Base-by-base conservation (phyloP, 2,113 vertebrate species). In the Toxotes chatareus region DNA sequence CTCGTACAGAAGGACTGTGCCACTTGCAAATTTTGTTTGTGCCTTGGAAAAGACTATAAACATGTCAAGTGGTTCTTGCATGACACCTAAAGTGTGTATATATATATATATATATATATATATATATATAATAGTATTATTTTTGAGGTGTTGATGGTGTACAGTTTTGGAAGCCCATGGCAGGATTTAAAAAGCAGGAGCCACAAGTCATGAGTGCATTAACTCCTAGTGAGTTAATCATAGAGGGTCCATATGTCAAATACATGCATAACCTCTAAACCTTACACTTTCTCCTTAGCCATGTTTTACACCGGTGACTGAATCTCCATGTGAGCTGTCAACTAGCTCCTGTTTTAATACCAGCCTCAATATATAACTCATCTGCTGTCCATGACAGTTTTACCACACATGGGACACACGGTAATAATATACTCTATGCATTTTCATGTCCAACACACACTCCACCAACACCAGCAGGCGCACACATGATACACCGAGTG, bases 251-350 rank as follows among this genome's bases (percentile, higher is more conserved):
- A 49, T 44, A 49, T 69, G 75, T 53, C 47, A 51, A 31, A 70
- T 63, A 44, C 23, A 53, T 40, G 34, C 8, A 27, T 11, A 40
- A 53, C 38, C 2, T 42, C 27, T 47, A n/a, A n/a, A 62, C 17
- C 49, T 51, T 16, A 40, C 3, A 34, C 23, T 17, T 9, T 46
- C 44, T 23, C 64, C 5, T 40, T 5, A 23, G n/a, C 23, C 42
- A 1, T 51, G n/a, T 40, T 53, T 23, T 49, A 38, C 27, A 14
- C 38, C 17, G 23, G 53, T 59, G 53, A 21, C 64, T 38, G 19
- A 57, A 56, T 62, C 38, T 42, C 36, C 36, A 76, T 83, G 55
- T 60, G 42, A 86, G 27, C 71, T 51, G 57, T 76, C 71, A 66
- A 70, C 70, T 44, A 49, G 27, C 44, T 38, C 27, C 44, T 21